Base-by-base conservation (phyloP, 2,888 invertebrate genomes). In the Luffia ferchaultella region DNA sequence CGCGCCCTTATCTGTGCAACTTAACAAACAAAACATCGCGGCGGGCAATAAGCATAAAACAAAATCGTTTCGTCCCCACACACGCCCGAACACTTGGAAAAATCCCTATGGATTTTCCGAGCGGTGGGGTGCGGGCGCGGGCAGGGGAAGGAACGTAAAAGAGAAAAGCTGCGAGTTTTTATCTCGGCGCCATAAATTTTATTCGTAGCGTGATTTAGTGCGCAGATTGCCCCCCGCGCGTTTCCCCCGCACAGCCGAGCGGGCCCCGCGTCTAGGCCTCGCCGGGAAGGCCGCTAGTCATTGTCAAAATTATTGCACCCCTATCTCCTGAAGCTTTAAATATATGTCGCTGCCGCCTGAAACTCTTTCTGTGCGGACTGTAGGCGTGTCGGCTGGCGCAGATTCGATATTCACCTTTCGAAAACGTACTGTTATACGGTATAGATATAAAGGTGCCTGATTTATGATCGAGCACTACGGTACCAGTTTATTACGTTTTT, bases 151-250 rank as follows among this genome's bases (percentile, higher is more conserved):
- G 79, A 80, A 82, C 82, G 82, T 83, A 84, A 84, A 85, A 85
- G 85, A 85, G 85, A 85, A 85, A 85, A 85, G 85, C 85, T 85
- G 83, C 85, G 85, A 85, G 85, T 85, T 85, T 85, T 85, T 85
- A 85, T 85, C 85, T 85, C 83, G 83, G 80, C 80, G 78, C 85
- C 85, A 85, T 85, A 85, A 85, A 85, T 85, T 85, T 85, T 85
- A 85, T 85, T 85, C 85, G 85, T 78, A 85, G 80, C 85, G 85
- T 85, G 85, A 85, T 85, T 85, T 85, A 85, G 84, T 84, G 85
- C 83, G 75, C 82, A 85, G 85, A 85, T 85, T 83, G 82, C 80
- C 80, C 78, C 78, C 68, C 75, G 68, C 73, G 59, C 64, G 57
- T 61, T 41, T 40, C 20, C 3, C 46, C 7, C 52, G 47, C 52